A percentile compares a stretch with the other conserved stretches of the same genome.
Conservation (phyloP, 2,797 vertebrate genomes). For the Myotis vivesi region DNA sequence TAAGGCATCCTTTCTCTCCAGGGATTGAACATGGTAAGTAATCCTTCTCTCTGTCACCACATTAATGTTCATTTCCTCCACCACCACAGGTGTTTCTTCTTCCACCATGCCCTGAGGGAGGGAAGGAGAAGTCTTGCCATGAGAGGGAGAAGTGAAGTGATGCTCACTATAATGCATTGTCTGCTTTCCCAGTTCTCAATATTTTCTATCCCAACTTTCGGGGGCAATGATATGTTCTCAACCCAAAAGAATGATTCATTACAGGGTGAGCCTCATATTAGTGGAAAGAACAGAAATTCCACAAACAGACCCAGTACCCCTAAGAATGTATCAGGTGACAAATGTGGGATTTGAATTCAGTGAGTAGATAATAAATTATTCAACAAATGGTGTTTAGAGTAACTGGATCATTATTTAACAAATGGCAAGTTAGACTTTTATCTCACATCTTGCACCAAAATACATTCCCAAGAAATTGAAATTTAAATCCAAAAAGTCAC, state of each 20-base stretch:
- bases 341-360: neutral
- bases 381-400: neutral
- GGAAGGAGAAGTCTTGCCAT: neutral
- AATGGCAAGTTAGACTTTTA: slow-evolving; percentile 18
- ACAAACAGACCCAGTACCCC: neutral
- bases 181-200: neutral
- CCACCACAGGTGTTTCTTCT: neutral
- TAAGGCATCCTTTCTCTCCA: neutral
- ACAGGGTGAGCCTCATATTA: neutral
- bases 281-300: neutral
- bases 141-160: neutral
- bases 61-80: neutral
- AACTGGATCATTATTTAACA: slow-evolving; percentile 14
- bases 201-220: neutral
- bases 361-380: neutral
- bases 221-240: neutral
- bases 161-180: neutral
- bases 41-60: neutral
- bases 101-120: neutral
- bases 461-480: slow-evolving; percentile 21
- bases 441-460: slow-evolving; percentile 27
- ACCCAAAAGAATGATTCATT: neutral
- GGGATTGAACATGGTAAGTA: neutral
- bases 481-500: neutral
- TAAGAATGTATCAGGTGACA: neutral